Evolutionary conservation across 2,797 vertebrate genomes (phyloP), one percentile per base, ranked within the genome.

Genomic region (Cryptoblepharus egeriae): DNA sequence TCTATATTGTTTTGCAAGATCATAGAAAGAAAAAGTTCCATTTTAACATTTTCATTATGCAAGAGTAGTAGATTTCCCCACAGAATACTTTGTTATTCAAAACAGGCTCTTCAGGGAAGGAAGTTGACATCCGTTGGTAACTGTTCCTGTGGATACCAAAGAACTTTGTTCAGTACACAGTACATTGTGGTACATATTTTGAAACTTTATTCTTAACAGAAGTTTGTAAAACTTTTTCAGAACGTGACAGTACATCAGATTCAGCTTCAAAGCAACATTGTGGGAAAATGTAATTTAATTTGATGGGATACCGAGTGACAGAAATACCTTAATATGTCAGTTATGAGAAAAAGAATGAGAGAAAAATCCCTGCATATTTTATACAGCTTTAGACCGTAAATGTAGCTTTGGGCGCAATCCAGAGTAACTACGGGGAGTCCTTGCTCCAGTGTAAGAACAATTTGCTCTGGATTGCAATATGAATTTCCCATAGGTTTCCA

Each of bases 71-170:
- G 76, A 89, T 93, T 93, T 92, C 93, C 92, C 92, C 60, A 85
- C 87, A 89, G 93, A 92, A 84, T 88, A 87, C 88, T 91, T 92
- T 93, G 91, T 94, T 93, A 92, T 94, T 93, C 92, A 92, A 92
- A 94, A 93, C 91, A 93, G 91, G 87, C 90, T 91, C 92, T 94
- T 93, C 89, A 92, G 92, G 93, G 92, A 93, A 93, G 89, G 90
- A 93, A 93, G 91, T 93, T 92, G 91, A 92, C 87, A 92, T 91
- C 87, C 84, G 91, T 90, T 93, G 86, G 85, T 92, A 90, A 91
- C 90, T 90, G 93, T 93, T 94, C 91, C 92, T 93, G 86, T 91
- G 89, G 93, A 93, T 94, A 92, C 91, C 82, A 45, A 83, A 87
- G 88, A 93, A 93, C 91, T 93, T 90, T 88, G 83, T 89, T 87